These are phyloP conservation scores for Opisthocomus hoazin DNA, from an alignment of 2,113 vertebrate species.

Conservation along the genomic window DNA sequence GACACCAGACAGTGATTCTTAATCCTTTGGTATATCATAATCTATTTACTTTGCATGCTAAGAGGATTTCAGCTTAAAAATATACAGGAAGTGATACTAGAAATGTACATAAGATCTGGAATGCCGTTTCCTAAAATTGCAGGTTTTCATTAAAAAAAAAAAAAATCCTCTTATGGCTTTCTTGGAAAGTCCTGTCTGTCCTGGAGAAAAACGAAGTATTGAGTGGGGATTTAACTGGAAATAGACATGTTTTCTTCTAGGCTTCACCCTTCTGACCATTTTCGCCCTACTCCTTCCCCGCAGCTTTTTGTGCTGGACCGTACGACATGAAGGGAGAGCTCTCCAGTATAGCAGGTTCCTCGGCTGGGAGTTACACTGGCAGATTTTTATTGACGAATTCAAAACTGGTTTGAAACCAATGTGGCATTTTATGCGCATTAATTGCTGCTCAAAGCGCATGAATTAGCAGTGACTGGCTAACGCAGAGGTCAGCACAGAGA, in stretches of 20 bases:
- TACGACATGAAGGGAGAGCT: not conserved
- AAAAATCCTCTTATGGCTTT: slow-evolving; percentile 8
- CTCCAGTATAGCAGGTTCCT: not conserved
- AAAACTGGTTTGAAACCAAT: not conserved
- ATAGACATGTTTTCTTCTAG: not conserved
- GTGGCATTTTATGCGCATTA: not conserved
- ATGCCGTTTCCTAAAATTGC: slow-evolving; percentile 65
- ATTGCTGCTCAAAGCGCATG: not conserved
- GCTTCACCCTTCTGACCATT: not conserved
- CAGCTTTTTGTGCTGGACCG: not conserved
- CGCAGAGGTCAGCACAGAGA: not conserved
- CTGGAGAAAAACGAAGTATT: not conserved
- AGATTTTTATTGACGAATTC: not conserved
- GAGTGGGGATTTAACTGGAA: slow-evolving; percentile 23
- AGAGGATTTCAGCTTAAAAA: slow-evolving; percentile 91
- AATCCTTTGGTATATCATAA: slow-evolving; percentile 94
- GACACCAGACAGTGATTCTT: slow-evolving; percentile 89
- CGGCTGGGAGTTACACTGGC: not conserved
- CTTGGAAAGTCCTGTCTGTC: slow-evolving; percentile 17
- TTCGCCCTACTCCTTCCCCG: not conserved
- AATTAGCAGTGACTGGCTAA: not conserved
- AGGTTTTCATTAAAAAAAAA: not conserved
- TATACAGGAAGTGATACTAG: slow-evolving; percentile 84
- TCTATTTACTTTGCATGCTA: slow-evolving; percentile 96
- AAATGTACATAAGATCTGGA: slow-evolving; percentile 82